Conservation (phyloP, 2,888 invertebrate species). For the Hyalella azteca region DNA sequence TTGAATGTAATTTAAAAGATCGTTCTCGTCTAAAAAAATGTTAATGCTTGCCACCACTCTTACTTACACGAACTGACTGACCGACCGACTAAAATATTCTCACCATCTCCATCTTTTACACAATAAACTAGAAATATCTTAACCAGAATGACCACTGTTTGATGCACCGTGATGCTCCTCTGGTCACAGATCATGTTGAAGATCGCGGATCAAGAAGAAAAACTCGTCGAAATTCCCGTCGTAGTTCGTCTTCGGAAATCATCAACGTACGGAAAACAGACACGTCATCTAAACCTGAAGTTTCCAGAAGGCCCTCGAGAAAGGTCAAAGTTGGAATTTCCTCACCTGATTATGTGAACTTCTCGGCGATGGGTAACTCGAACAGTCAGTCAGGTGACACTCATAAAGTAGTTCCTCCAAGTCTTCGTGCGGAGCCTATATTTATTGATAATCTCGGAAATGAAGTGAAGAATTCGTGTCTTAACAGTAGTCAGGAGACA, state of each 20-base stretch:
- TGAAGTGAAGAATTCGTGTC: not conserved
- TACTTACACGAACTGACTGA: too few species aligned
- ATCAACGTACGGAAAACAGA: not conserved
- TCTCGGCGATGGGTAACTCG: not conserved
- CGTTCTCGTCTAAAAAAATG: too few species aligned
- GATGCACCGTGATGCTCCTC: too few species aligned
- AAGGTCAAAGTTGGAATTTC: not conserved
- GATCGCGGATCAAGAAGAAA: slow-evolving; percentile 56
- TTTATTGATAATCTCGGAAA: slow-evolving; percentile 23
- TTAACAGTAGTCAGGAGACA: slow-evolving; percentile 14
- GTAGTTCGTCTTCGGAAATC: slow-evolving; percentile 40
- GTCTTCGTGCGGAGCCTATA: slow-evolving; percentile 5
- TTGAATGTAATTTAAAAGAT: too few species aligned
- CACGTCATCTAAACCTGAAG: not conserved
- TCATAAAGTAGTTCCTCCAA: not conserved
- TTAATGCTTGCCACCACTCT: too few species aligned
- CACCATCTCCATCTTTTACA: too few species aligned
- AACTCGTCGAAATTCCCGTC: slow-evolving; percentile 49
- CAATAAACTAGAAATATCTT: too few species aligned
- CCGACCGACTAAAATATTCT: too few species aligned
- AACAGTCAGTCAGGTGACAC: not conserved
- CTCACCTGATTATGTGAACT: slow-evolving; percentile 22
- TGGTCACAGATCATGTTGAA: slow-evolving; percentile 56
- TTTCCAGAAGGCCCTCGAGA: not conserved
- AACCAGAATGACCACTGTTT: too few species aligned